Base-by-base conservation (phyloP, 2,888 invertebrate genomes). In the Agonopterix heracliana region DNA sequence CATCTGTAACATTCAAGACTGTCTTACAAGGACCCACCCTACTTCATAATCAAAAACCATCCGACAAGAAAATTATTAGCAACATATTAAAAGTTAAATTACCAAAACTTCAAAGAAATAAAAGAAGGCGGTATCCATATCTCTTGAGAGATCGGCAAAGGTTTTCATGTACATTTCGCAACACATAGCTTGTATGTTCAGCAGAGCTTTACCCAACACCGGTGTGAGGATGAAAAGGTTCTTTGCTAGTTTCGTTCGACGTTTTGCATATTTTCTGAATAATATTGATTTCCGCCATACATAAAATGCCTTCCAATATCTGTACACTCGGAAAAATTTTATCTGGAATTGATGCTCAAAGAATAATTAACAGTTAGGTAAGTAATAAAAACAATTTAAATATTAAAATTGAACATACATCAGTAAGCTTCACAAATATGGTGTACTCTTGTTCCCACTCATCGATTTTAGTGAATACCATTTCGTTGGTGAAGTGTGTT, bases 401-500 rank as follows among this genome's bases (percentile, higher is more conserved):
- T 26, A 26, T 26, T 26, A 26, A 26, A 5, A 5, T 26, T 26
- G 5, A 26, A 41, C 76, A 74, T 77, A 93, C 93, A 78, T 93
- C 90, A 55, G 93, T 92, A n/a, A 97, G 86, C 68, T 93, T 90
- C 41, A 93, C 90, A 68, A 95, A 96, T 74, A 92, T 92, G n/a
- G 90, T 91, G 65, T 95, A 96, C 69, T 96, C 96, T 51, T 91
- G 91, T 69, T 95, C 94, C 96, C 96, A 97, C 53, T 92, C 89
- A 13, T 92, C 90, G 5, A 97, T 83, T 9, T 93, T 91, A 0
- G 95, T 95, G 68, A 95, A 96, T 10, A 92, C 92, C 77, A 94
- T 93, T 71, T 96, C 96, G 48, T 90, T 91, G 10, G 90, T 91
- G 72, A 92, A 93, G 63, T 94, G 93, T n/a, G 95, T 93, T 0